These are phyloP conservation scores for Sycophila texana DNA, from an alignment of 2,888 invertebrate genomes.

Conservation along the genomic window DNA sequence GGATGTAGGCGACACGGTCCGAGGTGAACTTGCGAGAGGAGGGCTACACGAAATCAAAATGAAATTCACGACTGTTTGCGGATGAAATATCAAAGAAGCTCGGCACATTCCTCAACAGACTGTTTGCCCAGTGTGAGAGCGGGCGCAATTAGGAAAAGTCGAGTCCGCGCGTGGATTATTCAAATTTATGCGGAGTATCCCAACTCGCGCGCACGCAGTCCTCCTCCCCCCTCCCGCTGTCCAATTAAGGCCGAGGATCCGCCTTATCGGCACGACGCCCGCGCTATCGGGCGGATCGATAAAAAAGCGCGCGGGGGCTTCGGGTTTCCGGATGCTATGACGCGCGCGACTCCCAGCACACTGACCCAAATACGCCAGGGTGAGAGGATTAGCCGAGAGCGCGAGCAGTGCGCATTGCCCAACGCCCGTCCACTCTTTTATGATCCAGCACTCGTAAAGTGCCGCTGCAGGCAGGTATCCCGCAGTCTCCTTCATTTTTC, in stretches of 20 bases:
- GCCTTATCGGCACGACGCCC: not conserved
- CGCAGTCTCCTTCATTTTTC: too few relatives aligned
- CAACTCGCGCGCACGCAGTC: not conserved
- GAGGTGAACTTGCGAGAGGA: not conserved
- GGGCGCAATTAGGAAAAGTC: conserved; percentile 49
- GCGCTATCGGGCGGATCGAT: not conserved
- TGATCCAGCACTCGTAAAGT: conserved; percentile 40
- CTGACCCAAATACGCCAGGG: conserved; percentile 23
- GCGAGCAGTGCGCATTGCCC: not conserved
- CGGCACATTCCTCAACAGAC: not conserved
- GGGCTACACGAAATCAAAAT: not conserved
- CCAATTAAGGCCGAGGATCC: not conserved
- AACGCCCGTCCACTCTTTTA: conserved; percentile 5
- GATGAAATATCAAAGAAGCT: not conserved
- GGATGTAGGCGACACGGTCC: not conserved
- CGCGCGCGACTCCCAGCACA: conserved; percentile 1
- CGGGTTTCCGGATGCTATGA: not conserved
- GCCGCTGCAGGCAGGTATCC: not conserved
- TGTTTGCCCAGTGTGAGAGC: conserved; percentile 20
- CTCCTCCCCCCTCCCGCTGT: not conserved
- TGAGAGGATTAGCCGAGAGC: conserved; percentile 13
- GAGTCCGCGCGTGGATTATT: conserved; percentile 46
- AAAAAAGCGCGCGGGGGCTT: not conserved
- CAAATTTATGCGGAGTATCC: conserved; percentile 42
- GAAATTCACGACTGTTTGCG: not conserved